Base-by-base conservation (phyloP, 2,888 invertebrate species). In the Alcis repandata region DNA sequence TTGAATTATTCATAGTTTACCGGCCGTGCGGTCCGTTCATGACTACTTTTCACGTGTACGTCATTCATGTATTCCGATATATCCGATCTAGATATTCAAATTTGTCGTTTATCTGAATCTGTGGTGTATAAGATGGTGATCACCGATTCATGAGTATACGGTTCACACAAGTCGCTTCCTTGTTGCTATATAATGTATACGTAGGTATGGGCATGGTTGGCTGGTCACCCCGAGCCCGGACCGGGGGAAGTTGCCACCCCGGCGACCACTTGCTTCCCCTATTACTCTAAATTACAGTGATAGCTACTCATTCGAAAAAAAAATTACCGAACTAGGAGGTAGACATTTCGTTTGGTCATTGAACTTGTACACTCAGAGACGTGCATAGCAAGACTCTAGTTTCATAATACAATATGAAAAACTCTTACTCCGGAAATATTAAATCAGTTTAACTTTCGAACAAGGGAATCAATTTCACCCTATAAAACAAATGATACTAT, bases 41-140 rank as follows among this genome's bases (percentile, higher is more conserved):
- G 64, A 80, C 79, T 73, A 82, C 79, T 84, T 81, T 82, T 78
- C 79, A 77, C 75, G 71, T 76, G 62, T 60, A 62, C 66, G 68
- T 71, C 69, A 75, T 75, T 75, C 72, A 74, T 71, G 51, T 69
- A 73, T 74, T 72, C 72, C 53, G 72, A 81, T 79, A 83, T 82
- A 84, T 86, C 82, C 85, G 88, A 88, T 87, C 86, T 78, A 87
- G 84, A 84, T 85, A 86, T 84, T 84, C 78, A 84, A 85, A 88
- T 87, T 68, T 61, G 22, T 57, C 59, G 62, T 67, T 73, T 68
- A 68, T 66, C 59, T 57, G 61, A 54, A 63, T 67, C 58, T 59
- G 57, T 69, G 65, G 67, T 68, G 68, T 61, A 71, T 71, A 71
- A 71, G 63, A 63, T 67, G 27, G 60, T 60, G 65, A 65, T 72